Conservation (phyloP, 2,113 vertebrate species). For the Nannobrachium achirus region DNA sequence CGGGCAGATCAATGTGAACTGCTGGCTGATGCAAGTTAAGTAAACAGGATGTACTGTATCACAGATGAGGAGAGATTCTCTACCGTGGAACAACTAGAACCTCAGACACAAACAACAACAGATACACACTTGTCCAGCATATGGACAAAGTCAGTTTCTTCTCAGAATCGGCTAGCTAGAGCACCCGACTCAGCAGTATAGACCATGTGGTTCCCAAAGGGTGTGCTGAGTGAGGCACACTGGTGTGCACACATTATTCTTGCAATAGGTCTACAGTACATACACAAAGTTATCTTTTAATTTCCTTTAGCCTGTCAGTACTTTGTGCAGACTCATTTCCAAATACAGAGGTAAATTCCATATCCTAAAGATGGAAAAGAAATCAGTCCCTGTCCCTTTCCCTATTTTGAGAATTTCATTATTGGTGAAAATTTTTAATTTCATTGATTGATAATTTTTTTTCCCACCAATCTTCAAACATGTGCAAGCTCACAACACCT, state of each 20-base stretch:
- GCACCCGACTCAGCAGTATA: constrained; percentile 9
- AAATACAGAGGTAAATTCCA: neutral
- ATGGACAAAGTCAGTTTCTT: constrained; percentile 47
- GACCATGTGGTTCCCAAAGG: neutral
- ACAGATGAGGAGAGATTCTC: constrained; percentile 21
- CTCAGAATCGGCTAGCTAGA: constrained; percentile 8
- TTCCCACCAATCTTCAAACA: too few species aligned
- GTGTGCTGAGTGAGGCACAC: too few species aligned
- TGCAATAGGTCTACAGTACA: too few species aligned
- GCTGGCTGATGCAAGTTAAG: constrained; percentile 12
- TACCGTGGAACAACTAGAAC: constrained; percentile 10
- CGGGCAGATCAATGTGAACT: constrained; percentile 16
- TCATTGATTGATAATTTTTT: too few species aligned
- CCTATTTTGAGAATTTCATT: too few species aligned
- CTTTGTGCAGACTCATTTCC: too few species aligned
- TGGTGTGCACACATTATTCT: too few species aligned
- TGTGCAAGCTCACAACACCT: too few species aligned
- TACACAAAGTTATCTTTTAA: too few species aligned
- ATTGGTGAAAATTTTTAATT: too few species aligned
- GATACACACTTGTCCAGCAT: constrained; percentile 34
- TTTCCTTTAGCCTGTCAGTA: too few species aligned
- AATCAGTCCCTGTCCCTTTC: too few species aligned
- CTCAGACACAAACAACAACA: constrained; percentile 15
- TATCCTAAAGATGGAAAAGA: neutral
- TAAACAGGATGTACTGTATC: constrained; percentile 27